phyloP scores from a whole-genome alignment of 2,113 vertebrate genomes.

The Saccopteryx bilineata region DNA sequence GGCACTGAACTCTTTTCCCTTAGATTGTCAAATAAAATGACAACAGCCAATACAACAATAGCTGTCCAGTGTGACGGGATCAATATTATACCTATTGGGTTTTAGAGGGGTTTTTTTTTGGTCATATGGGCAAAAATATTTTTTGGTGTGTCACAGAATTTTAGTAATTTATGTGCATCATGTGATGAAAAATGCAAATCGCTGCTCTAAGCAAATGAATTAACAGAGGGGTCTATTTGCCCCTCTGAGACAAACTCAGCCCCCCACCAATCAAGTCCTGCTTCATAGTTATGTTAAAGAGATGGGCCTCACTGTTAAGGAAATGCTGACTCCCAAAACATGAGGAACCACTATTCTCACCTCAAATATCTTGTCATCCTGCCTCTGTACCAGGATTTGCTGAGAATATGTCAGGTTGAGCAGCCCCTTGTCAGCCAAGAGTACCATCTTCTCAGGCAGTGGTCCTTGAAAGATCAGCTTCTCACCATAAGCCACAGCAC shows the following conservation, averaged over 20 bases:
- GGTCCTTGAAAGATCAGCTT: conserved; percentile 92
- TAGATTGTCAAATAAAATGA: not conserved
- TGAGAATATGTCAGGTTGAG: conserved; percentile 90
- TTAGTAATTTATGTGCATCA: not conserved
- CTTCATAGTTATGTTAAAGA: not conserved
- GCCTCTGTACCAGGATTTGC: conserved; percentile 80
- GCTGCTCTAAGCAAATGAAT: not conserved
- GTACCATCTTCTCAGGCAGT: conserved; percentile 83
- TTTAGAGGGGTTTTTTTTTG: not conserved
- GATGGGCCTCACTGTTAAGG: not conserved
- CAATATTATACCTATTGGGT: not conserved
- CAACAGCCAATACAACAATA: not conserved
- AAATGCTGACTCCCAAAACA: not conserved
- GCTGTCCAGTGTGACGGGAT: not conserved
- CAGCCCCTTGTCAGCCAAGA: conserved; percentile 5
- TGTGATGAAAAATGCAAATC: not conserved
- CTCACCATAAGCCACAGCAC: conserved; percentile 92
- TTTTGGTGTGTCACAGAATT: not conserved
- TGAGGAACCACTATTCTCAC: conserved; percentile 81
- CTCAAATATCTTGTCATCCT: conserved; percentile 87
- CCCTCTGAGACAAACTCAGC: not conserved
- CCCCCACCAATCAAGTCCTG: not conserved
- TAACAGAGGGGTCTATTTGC: not conserved
- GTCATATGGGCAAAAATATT: not conserved
- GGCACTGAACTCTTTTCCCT: not conserved